Evolutionary conservation across 2,888 invertebrate genomes (phyloP).

Genomic region (Acanthosepion pharaonis): DNA sequence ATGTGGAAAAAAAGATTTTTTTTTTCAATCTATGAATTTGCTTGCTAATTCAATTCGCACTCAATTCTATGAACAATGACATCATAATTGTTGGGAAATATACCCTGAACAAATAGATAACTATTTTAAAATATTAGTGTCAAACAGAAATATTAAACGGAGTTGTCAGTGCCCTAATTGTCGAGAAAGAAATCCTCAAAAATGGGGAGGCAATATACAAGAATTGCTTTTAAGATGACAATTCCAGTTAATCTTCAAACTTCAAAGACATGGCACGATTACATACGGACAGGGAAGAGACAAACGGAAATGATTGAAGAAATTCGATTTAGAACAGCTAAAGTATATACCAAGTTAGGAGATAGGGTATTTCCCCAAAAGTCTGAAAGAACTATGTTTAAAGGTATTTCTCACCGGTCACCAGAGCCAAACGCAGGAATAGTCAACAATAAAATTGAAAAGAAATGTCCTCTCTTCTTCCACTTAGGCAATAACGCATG

Average conservation of each 20-base stretch:
- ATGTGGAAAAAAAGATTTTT: too few relatives aligned
- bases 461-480: not conserved
- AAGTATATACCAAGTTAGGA: not conserved
- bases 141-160: too few relatives aligned
- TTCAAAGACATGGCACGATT: not conserved
- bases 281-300: not conserved
- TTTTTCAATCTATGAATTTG: too few relatives aligned
- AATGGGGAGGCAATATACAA: not conserved
- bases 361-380: not conserved
- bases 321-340: not conserved
- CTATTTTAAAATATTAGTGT: too few relatives aligned
- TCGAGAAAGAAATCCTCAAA: too few relatives aligned
- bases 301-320: too few relatives aligned
- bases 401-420: not conserved
- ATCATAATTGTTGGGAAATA: not conserved
- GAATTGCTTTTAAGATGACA: not conserved
- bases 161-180: too few relatives aligned
- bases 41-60: not conserved
- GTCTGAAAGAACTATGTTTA: not conserved
- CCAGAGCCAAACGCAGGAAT: not conserved
- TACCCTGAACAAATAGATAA: not conserved
- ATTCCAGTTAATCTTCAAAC: not conserved
- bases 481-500: conserved; percentile 18
- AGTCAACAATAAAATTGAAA: conserved; percentile 33
- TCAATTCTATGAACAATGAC: not conserved